Base-by-base conservation (phyloP, 2,888 invertebrate species). In the Drosophila hamatofila region DNA sequence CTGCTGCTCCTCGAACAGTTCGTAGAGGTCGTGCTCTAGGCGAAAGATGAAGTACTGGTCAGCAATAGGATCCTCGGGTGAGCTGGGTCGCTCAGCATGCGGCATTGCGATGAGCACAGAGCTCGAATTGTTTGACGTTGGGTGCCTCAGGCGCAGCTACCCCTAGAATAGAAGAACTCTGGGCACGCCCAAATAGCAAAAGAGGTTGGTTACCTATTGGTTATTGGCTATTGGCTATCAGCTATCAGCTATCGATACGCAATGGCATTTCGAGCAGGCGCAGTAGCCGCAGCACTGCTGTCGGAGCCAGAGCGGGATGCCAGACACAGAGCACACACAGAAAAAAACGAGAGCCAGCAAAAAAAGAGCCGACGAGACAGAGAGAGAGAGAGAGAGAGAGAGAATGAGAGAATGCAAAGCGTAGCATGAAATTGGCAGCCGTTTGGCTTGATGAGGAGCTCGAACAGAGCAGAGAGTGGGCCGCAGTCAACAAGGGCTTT, bases 401-500 rank as follows among this genome's bases (percentile, higher is more conserved):
- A 48, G 30, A 37, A 37, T 42, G 16, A 59, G 72, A 62, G 58
- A 75, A 63, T 72, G 68, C 30, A 73, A 78, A 83, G 66, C 69
- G 75, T 72, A 65, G 57, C 84, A 81, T 72, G 73, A 87, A 83
- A 83, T 87, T 83, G 83, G 78, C 82, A 80, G 86, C 77, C 73
- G 65, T 64, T 75, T 64, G 67, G 55, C 35, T 48, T 46, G 62
- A 39, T 30, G 56, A 41, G 33, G 12, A 37, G 12, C 7, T 1
- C 27, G 23, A 41, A 33, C 21, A 8, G 49, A 7, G 49, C 30
- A 30, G 30, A n/a, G 30, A 30, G 30, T 49, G 14, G 30, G 30
- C 11, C 33, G 41, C 49, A 58, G 51, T 42, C 56, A 48, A 52
- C 58, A 51, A 42, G 54, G 71, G 39, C 48, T 41, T 14, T 16